A percentile compares a stretch with the other conserved stretches of the same genome.
These are phyloP conservation scores for Eudyptes chrysolophus DNA, from an alignment of 2,113 vertebrate species.

Conservation along the genomic window DNA sequence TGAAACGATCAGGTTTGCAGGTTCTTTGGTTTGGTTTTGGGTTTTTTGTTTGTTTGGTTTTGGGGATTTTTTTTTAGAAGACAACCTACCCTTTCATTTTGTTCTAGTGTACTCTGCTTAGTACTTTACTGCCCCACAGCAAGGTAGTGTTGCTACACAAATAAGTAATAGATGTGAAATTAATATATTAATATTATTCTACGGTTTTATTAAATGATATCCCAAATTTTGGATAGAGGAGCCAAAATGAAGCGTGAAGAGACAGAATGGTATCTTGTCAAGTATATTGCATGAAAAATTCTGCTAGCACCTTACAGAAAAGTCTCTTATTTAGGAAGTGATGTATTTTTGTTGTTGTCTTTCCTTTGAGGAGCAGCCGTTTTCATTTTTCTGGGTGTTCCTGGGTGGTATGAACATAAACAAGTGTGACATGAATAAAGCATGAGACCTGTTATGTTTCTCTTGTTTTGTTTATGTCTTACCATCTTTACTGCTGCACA, in stretches of 20 bases:
- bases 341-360: not conserved
- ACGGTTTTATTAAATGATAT: not conserved
- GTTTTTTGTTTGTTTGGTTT: not conserved
- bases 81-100: constrained; percentile 32
- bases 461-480: not conserved
- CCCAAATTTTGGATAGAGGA: not conserved
- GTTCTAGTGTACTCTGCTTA: not conserved
- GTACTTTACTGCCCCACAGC: not conserved
- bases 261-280: not conserved
- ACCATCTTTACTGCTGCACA: not conserved
- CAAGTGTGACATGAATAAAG: constrained; percentile 37
- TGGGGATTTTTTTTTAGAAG: not conserved
- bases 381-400: constrained; percentile 1
- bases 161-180: not conserved
- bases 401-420: constrained; percentile 10
- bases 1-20: not conserved
- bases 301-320: not conserved
- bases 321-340: not conserved
- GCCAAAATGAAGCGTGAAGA: not conserved
- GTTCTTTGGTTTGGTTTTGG: not conserved
- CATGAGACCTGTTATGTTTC: constrained; percentile 1
- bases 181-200: not conserved
- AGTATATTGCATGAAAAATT: not conserved
- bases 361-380: not conserved
- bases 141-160: not conserved